phyloP scores from a whole-genome alignment of 2,797 vertebrate genomes.

The Coregonus suidteri region DNA sequence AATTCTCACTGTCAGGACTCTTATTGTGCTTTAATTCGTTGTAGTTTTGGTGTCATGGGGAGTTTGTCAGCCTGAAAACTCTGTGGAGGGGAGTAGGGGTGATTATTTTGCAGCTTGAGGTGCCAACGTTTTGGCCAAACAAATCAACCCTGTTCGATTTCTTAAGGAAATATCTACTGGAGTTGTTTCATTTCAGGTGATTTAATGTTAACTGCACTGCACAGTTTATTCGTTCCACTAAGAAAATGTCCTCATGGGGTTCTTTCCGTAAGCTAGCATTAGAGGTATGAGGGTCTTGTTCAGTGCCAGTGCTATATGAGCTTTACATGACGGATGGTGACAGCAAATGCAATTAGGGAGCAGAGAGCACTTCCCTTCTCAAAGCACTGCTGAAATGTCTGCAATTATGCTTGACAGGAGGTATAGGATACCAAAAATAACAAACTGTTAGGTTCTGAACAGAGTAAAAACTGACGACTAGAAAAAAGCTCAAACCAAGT shows the following conservation, averaged over 20 bases:
- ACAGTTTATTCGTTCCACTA: background rate
- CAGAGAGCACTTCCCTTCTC: background rate
- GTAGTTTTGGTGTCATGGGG: background rate
- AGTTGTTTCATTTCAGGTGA: conserved; percentile 1
- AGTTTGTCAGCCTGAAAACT: background rate
- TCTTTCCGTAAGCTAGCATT: background rate
- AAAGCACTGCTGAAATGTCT: background rate
- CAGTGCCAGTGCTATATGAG: background rate
- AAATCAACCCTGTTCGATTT: no score
- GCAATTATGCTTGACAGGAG: background rate
- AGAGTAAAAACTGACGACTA: background rate
- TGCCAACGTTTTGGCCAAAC: no score
- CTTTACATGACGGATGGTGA: background rate
- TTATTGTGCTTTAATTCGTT: background rate
- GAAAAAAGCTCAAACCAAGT: no score
- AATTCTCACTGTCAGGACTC: background rate
- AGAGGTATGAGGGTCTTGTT: background rate
- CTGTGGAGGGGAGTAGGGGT: background rate
- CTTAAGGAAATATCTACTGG: background rate
- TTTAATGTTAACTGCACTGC: background rate
- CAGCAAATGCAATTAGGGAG: conserved; percentile 1
- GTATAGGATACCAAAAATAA: background rate
- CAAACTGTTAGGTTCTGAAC: background rate
- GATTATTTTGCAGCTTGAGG: no score
- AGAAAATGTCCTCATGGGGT: background rate